Conservation (phyloP, 2,113 vertebrate genomes). For the Ranitomeya imitator region DNA sequence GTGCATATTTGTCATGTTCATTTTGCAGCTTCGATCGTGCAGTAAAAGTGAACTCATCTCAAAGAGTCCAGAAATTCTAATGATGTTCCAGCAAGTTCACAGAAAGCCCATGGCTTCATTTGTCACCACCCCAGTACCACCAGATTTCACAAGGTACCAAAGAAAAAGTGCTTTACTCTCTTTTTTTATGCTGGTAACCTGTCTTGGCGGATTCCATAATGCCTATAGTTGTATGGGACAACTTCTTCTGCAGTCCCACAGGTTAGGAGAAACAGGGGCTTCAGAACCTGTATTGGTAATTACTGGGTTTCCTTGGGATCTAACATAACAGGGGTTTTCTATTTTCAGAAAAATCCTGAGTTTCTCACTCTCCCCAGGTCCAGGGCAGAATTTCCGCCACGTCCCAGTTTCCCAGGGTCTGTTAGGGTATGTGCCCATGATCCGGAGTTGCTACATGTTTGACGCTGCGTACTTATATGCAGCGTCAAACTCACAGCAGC, state of each 20-base stretch:
- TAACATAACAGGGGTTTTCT: too few relatives aligned
- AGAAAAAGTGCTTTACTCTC: background rate
- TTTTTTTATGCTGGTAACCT: background rate
- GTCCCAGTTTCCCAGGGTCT: too few relatives aligned
- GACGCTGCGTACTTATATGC: too few relatives aligned
- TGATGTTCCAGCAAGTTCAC: constrained; percentile 99
- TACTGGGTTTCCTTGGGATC: too few relatives aligned
- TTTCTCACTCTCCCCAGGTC: too few relatives aligned
- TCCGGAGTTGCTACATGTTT: too few relatives aligned
- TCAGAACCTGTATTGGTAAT: too few relatives aligned
- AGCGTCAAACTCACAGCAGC: too few relatives aligned
- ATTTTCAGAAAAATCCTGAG: too few relatives aligned
- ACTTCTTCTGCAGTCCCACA: background rate
- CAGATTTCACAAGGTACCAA: constrained; percentile 93
- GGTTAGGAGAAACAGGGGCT: background rate
- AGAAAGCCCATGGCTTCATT: constrained; percentile 98
- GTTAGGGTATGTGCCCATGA: too few relatives aligned
- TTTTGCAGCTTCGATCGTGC: constrained; percentile 87
- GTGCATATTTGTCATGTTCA: background rate
- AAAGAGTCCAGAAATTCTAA: constrained; percentile 96
- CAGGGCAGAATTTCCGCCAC: too few relatives aligned
- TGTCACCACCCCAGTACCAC: constrained; percentile 96
- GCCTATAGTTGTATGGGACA: background rate
- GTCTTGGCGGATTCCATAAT: background rate
- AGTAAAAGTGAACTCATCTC: constrained; percentile 97